Conservation (phyloP, 2,797 vertebrate genomes). For the Tangara arthus region DNA sequence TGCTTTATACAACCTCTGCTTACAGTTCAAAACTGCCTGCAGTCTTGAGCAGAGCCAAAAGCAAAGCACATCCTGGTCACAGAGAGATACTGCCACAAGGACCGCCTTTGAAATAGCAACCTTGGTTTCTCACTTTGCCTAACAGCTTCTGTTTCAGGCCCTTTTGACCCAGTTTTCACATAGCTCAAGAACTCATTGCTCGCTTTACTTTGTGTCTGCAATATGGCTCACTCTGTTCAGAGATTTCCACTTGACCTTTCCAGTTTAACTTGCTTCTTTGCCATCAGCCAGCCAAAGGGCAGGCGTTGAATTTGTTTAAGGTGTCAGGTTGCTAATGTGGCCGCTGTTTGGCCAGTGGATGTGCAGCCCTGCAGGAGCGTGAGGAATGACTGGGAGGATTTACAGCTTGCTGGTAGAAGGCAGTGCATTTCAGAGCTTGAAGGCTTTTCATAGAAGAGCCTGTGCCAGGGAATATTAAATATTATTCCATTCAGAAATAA, state of each 20-base stretch:
- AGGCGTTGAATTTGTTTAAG: background rate
- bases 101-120: background rate
- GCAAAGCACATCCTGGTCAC: background rate
- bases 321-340: background rate
- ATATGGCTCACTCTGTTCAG: background rate
- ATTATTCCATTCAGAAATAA: background rate
- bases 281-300: background rate
- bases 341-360: background rate
- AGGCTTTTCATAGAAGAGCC: background rate
- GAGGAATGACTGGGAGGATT: accelerated
- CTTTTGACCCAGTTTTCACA: background rate
- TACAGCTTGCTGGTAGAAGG: background rate
- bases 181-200: background rate
- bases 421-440: background rate
- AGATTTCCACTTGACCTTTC: background rate
- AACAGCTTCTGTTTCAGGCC: conserved; percentile 15
- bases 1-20: background rate
- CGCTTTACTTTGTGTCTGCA: background rate
- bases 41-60: background rate
- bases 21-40: background rate
- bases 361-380: background rate
- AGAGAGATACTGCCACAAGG: background rate
- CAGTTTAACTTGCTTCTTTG: background rate
- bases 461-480: background rate
- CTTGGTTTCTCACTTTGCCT: conserved; percentile 1